A percentile compares a stretch with the other conserved stretches of the same genome.
phyloP scores from a whole-genome alignment of 2,797 vertebrate genomes.

The Lophotriccus pileatus region DNA sequence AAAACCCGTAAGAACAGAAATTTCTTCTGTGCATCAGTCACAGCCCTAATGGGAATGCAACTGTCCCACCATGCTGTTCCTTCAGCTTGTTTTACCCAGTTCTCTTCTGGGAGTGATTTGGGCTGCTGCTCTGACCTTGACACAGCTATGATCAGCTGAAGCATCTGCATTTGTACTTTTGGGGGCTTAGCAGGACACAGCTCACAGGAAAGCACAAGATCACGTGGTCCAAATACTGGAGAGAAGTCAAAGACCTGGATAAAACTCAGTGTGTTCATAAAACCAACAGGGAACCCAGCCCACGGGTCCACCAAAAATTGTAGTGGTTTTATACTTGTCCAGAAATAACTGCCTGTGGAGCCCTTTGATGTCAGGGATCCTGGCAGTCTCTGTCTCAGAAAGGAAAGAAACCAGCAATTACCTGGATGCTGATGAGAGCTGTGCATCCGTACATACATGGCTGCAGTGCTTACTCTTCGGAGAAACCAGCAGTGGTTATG shows the following conservation, averaged over 20 bases:
- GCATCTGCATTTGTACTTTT: neutral
- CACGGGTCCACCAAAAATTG: neutral
- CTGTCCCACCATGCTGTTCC: neutral
- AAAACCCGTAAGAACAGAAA: neutral
- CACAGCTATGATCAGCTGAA: neutral
- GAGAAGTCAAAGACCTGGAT: neutral
- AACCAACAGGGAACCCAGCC: neutral
- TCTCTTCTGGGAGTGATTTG: neutral
- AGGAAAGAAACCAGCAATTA: neutral
- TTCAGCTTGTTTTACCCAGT: neutral
- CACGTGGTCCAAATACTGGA: neutral
- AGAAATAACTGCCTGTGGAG: neutral
- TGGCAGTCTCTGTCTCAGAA: neutral
- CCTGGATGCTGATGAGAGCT: neutral
- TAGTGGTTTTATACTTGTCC: neutral
- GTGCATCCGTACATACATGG: neutral
- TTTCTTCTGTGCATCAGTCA: neutral
- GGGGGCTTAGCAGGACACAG: neutral
- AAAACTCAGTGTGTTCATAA: neutral
- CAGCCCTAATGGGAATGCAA: neutral
- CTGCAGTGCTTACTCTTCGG: neutral
- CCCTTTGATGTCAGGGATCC: neutral
- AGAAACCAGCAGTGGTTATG: neutral
- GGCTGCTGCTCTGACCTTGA: neutral
- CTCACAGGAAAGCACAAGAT: neutral